A percentile compares a stretch with the other conserved stretches of the same genome.
phyloP scores from a whole-genome alignment of 2,888 invertebrate species.

The Sinopyrophorus schimmeli region DNA sequence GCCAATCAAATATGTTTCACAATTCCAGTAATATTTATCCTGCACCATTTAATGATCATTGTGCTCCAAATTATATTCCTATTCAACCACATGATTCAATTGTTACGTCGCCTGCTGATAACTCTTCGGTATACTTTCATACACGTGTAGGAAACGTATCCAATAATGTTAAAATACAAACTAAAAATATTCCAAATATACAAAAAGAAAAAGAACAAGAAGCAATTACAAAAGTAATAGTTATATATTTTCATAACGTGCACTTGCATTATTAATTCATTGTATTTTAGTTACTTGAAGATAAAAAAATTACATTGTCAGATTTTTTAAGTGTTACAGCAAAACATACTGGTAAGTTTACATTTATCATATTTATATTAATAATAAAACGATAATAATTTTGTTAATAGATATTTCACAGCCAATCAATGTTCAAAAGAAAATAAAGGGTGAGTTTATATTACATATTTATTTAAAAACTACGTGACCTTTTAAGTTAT shows the following conservation, averaged over 20 bases:
- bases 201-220: constrained; percentile 21
- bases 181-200: neutral
- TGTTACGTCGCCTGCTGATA: too few relatives aligned
- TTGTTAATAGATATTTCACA: constrained; percentile 41
- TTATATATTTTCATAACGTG: constrained; percentile 3
- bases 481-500: too few relatives aligned
- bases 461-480: too few relatives aligned
- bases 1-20: constrained; percentile 28
- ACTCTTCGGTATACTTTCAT: too few relatives aligned
- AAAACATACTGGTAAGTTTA: constrained; percentile 47
- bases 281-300: constrained; percentile 50
- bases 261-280: constrained; percentile 11
- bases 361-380: neutral
- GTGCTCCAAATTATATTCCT: too few relatives aligned
- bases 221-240: constrained; percentile 29
- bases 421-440: constrained; percentile 49
- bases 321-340: constrained; percentile 52
- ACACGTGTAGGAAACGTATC: too few relatives aligned
- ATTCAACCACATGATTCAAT: too few relatives aligned
- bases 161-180: too few relatives aligned
- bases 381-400: neutral
- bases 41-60: constrained; percentile 1
- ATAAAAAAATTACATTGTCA: constrained; percentile 52
- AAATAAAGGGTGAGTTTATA: constrained; percentile 54
- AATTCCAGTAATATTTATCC: constrained; percentile 1